These are phyloP conservation scores for Cephonodes hylas DNA, from an alignment of 2,888 invertebrate species.

Conservation along the genomic window DNA sequence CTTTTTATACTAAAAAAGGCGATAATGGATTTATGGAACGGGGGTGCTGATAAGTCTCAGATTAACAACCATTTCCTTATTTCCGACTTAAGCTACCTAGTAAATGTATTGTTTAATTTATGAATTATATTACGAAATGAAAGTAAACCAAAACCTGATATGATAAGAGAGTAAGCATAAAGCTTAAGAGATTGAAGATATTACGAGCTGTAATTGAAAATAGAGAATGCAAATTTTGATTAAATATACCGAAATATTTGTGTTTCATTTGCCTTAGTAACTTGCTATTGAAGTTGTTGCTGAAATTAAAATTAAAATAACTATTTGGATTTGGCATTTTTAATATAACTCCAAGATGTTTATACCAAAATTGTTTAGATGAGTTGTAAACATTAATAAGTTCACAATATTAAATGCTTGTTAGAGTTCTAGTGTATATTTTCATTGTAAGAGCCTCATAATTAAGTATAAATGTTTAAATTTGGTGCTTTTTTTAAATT, in stretches of 20 bases:
- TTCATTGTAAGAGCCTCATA: too few species aligned
- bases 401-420: neutral
- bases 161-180: neutral
- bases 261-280: neutral
- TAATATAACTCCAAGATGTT: neutral
- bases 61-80: neutral
- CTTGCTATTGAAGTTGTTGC: neutral
- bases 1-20: neutral
- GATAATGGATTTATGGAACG: neutral
- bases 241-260: constrained; percentile 1
- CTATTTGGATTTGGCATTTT: neutral
- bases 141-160: neutral
- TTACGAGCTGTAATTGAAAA: neutral
- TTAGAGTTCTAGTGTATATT: too few species aligned
- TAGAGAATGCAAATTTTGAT: constrained; percentile 5
- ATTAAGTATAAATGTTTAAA: too few species aligned
- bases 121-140: neutral
- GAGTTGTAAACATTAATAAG: neutral
- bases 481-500: too few species aligned
- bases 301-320: neutral
- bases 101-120: neutral
- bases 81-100: neutral
- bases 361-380: neutral
- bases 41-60: neutral
- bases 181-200: neutral